Evolutionary conservation across 1,140 invertebrate species (phyloP).

Genomic region (Delia radicum): DNA sequence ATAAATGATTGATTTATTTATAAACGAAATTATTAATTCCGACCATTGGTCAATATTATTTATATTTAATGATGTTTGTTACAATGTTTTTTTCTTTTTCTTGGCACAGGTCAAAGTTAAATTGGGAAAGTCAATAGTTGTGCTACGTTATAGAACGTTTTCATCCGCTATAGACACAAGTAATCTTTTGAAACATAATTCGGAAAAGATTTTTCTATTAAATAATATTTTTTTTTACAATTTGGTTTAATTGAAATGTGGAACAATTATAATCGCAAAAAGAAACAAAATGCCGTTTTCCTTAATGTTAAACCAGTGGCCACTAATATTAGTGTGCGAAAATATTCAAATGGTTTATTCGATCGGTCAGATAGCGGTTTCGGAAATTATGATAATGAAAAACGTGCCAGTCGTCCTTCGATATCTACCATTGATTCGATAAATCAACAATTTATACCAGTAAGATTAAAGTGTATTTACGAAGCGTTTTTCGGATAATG

Average conservation of each 20-base stretch:
- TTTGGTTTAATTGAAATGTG: not conserved
- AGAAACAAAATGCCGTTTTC: slow-evolving; percentile 46
- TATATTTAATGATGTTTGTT: not conserved
- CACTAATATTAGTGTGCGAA: slow-evolving; percentile 34
- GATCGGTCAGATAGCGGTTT: slow-evolving; percentile 40
- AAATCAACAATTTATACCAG: slow-evolving; percentile 44
- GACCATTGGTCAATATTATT: not conserved
- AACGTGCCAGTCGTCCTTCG: slow-evolving; percentile 37
- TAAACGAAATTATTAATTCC: not conserved
- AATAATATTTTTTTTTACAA: not conserved
- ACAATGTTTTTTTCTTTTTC: not conserved
- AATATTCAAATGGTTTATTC: slow-evolving; percentile 47
- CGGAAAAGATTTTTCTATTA: too few relatives aligned
- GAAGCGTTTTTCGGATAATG: too few relatives aligned
- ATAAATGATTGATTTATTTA: too few relatives aligned
- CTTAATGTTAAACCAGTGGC: slow-evolving; percentile 49
- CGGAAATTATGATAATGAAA: not conserved
- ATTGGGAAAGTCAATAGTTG: too few relatives aligned
- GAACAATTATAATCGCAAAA: slow-evolving; percentile 46
- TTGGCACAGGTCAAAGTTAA: not conserved
- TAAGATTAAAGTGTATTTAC: slow-evolving; percentile 28
- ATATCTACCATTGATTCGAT: slow-evolving; percentile 37
- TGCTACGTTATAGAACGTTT: too few relatives aligned
- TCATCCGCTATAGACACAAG: too few relatives aligned
- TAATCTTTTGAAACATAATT: too few relatives aligned